Evolutionary conservation across 2,113 vertebrate genomes (phyloP).

Genomic region (Leucopsar rothschildi): DNA sequence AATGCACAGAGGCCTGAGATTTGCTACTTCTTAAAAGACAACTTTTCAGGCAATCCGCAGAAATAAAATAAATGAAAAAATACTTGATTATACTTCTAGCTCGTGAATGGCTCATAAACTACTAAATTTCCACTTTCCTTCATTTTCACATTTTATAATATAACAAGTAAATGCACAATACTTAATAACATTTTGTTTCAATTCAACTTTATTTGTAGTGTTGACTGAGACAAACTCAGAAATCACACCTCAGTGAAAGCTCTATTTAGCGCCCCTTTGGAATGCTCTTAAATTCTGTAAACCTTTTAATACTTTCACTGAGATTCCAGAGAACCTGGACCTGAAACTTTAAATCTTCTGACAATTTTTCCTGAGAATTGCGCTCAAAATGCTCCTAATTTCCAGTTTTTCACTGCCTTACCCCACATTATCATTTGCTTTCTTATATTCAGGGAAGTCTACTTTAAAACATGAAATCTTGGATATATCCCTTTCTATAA

Average conservation of each 20-base stretch:
- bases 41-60: not conserved
- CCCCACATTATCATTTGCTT: not conserved
- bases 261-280: not conserved
- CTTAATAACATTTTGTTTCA: not conserved
- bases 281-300: not conserved
- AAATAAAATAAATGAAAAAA: not conserved
- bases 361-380: not conserved
- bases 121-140: not conserved
- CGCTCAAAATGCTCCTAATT: not conserved
- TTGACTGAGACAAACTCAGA: not conserved
- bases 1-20: not conserved
- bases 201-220: not conserved
- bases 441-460: not conserved
- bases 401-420: not conserved
- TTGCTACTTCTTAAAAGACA: not conserved
- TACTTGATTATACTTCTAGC: not conserved
- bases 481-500: not conserved
- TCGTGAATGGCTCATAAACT: not conserved
- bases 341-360: not conserved
- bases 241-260: not conserved
- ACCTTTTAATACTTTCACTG: not conserved
- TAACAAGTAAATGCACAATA: not conserved
- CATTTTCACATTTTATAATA: not conserved
- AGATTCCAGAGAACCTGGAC: not conserved
- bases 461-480: not conserved